A percentile compares a stretch with the other conserved stretches of the same genome.
Evolutionary conservation across 1,140 invertebrate species (phyloP).

Genomic region (Limonius californicus): DNA sequence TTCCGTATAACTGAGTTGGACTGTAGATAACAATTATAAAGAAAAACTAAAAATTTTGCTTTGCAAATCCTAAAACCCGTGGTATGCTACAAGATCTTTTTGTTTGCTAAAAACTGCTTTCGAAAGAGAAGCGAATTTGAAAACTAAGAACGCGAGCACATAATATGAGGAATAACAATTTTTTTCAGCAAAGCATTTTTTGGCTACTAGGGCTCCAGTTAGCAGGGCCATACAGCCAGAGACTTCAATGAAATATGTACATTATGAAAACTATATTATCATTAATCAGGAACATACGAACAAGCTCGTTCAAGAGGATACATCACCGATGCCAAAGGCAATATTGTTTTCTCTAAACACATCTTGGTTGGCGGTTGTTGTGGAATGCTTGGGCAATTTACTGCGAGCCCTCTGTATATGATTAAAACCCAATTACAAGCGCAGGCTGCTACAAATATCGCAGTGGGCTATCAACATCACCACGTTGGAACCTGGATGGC

Average conservation of each 20-base stretch:
- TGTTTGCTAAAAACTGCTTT: too few relatives aligned
- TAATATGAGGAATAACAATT: too few relatives aligned
- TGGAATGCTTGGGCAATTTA: conserved; percentile 56
- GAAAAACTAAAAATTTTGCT: too few relatives aligned
- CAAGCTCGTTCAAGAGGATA: conserved; percentile 49
- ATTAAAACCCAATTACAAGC: conserved; percentile 88
- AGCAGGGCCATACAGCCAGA: too few relatives aligned
- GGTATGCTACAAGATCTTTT: too few relatives aligned
- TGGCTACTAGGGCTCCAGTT: too few relatives aligned
- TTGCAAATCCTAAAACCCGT: too few relatives aligned
- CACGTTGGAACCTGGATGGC: conserved; percentile 67
- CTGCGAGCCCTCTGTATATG: conserved; percentile 79
- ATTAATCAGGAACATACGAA: conserved; percentile 15
- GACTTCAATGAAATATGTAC: conserved; percentile 9
- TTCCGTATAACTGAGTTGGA: too few relatives aligned
- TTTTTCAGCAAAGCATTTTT: too few relatives aligned
- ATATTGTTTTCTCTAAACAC: conserved; percentile 60
- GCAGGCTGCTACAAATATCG: conserved; percentile 67
- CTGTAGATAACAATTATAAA: too few relatives aligned
- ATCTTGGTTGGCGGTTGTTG: conserved; percentile 34
- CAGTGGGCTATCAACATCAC: conserved; percentile 82
- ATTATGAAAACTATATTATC: neutral
- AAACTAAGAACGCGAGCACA: too few relatives aligned
- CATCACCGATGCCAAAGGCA: conserved; percentile 63
- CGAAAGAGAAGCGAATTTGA: too few relatives aligned